Base-by-base conservation (phyloP, 2,113 vertebrate species). In the Paramisgurnus dabryanus region DNA sequence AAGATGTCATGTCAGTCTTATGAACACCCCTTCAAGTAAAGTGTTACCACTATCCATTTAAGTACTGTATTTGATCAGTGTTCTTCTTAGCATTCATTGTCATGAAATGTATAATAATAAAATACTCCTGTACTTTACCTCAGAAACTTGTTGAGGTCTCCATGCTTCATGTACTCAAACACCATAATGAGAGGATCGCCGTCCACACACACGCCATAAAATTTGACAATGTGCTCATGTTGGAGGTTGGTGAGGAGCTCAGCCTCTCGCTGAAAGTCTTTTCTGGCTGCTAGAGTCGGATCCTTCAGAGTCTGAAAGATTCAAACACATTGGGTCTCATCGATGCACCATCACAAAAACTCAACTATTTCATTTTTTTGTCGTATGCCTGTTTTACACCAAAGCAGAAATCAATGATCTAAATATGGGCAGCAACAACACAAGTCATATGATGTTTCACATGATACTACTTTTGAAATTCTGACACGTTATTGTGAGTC, bases 111-210 rank as follows among this genome's bases (percentile, higher is more conserved):
- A 58, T 8, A 18, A 13, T 3, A 17, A 2, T 58, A 58, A 55
- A n/a, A 55, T n/a, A 18, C 27, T 34, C 27, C 27, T 34, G 0
- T 2, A 18, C 55, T 18, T 0, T 81, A 98, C 98, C 98, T 96
- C 83, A 99, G 93, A 90, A 99, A 99, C 83, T 98, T 99, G 88
- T 99, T 99, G 83, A 99, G 95, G 88, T 99, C 98, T 3, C 97
- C 98, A 0, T 99, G 97, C 87, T 97, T 98, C 98, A 99, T 99
- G 92, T 99, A 99, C 83, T 99, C 98, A 0, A 99, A 99, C 83
- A 99, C 97, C 97, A 99, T 99, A 90, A 99, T 99, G 88, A 99
- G 96, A 0, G 97, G 98, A 79, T 99, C 98, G 0, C 97, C 97
- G 0, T 99, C 97, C 0, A 98, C 97, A 4, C 98, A 99, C 69